Conservation (phyloP, 2,888 invertebrate species). For the Chrysomela aeneicollis region DNA sequence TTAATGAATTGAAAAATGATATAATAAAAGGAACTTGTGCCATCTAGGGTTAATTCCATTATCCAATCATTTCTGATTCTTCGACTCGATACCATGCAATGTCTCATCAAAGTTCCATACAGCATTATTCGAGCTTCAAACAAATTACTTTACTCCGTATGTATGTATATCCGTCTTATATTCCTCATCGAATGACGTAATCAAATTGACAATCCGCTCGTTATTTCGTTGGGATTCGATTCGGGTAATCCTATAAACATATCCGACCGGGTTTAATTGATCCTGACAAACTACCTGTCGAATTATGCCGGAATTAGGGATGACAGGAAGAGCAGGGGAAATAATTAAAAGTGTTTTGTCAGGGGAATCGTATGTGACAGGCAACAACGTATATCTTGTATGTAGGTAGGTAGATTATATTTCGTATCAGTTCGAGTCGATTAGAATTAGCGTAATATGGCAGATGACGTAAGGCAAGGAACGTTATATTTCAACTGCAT, state of each 20-base stretch:
- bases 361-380: neutral
- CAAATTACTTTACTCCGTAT: neutral
- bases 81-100: no score
- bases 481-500: no score
- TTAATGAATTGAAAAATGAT: no score
- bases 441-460: no score
- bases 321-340: neutral
- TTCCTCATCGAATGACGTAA: neutral
- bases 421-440: no score
- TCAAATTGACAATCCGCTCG: neutral
- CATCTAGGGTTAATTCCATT: no score
- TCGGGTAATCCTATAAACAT: conserved; percentile 18
- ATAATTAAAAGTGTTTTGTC: neutral
- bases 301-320: conserved; percentile 1
- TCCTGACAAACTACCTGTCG: conserved; percentile 23
- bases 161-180: neutral
- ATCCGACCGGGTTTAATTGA: conserved; percentile 21
- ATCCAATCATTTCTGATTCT: no score
- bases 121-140: no score
- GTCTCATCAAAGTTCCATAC: no score
- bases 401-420: neutral
- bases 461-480: no score
- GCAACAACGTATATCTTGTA: neutral
- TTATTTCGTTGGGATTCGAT: conserved; percentile 14
- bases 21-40: no score